These are phyloP conservation scores for Melieria crassipennis DNA, from an alignment of 2,888 invertebrate genomes.

Conservation along the genomic window DNA sequence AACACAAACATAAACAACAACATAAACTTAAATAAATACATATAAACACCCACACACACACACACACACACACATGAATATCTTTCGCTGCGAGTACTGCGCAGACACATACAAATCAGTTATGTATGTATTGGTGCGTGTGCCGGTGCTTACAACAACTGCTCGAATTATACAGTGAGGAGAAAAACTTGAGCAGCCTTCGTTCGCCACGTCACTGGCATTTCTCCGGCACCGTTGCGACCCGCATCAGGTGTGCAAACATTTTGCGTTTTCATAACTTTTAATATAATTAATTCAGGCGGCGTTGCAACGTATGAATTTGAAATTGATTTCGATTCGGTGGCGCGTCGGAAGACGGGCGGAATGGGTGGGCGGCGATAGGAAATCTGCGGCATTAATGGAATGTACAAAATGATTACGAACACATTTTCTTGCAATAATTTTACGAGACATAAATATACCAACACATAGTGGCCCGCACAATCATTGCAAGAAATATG, in stretches of 20 bases:
- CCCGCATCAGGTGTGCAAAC: conserved; percentile 51
- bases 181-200: conserved; percentile 9
- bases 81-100: too few relatives aligned
- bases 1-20: neutral
- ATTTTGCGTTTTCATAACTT: conserved; percentile 57
- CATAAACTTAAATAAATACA: neutral
- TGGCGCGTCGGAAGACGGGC: too few relatives aligned
- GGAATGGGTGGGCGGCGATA: conserved; percentile 17
- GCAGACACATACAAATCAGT: neutral
- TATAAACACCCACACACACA: neutral
- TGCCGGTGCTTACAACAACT: neutral
- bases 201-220: too few relatives aligned
- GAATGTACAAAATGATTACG: neutral
- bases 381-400: neutral
- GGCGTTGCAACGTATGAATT: conserved; percentile 12
- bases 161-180: neutral
- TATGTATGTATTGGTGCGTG: neutral
- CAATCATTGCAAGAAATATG: too few relatives aligned
- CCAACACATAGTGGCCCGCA: too few relatives aligned
- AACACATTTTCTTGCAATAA: neutral
- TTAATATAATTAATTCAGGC: conserved; percentile 56
- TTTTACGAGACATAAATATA: conserved; percentile 11
- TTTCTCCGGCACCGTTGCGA: too few relatives aligned
- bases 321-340: too few relatives aligned
- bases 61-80: conserved; percentile 2